Evolutionary conservation across 2,888 invertebrate species (phyloP), one percentile per base, ranked within the genome.

Genomic region (Tholera decimalis): DNA sequence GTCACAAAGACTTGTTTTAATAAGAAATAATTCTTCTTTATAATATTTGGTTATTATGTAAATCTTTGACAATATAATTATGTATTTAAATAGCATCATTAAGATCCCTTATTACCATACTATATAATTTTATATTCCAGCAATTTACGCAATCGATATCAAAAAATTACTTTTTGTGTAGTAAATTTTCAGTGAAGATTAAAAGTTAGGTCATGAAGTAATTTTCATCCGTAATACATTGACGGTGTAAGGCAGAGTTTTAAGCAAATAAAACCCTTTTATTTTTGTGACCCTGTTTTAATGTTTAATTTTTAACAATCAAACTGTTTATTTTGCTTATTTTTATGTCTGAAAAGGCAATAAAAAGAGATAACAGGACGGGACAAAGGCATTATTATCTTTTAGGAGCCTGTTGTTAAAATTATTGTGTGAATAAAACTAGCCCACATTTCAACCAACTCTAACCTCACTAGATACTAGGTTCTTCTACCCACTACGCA

Each of bases 221-320:
- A 58, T 65, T 47, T 43, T 20, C 30, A n/a, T 43, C 5, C 41
- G 0, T 60, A 74, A 60, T 58, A 56, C 71, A 7, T 49, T 51
- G 39, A 54, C 24, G 33, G 11, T 22, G 39, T 41, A 62, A 57
- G 58, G 61, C 44, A 24, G 43, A 58, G 44, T 51, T 58, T 49
- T 22, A 5, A 51, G 18, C 58, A 77, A 67, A 75, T 67, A 62
- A 62, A 62, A 37, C 5, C 49, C n/a, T 37, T 71, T 64, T 59
- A 57, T 64, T 41, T 49, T n/a, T 13, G 33, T 64, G 37, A 30
- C 44, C 72, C 56, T 53, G 46, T 57, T 54, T 49, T 26, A 56
- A 68, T 46, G 49, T 61, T 61, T 39, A 24, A 35, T 53, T 75
- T 71, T 69, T 55, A 35, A 47, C 35, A 51, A 47, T 56, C 8